Evolutionary conservation across 2,888 invertebrate genomes (phyloP).

Genomic region (Crossocerus cetratus): DNA sequence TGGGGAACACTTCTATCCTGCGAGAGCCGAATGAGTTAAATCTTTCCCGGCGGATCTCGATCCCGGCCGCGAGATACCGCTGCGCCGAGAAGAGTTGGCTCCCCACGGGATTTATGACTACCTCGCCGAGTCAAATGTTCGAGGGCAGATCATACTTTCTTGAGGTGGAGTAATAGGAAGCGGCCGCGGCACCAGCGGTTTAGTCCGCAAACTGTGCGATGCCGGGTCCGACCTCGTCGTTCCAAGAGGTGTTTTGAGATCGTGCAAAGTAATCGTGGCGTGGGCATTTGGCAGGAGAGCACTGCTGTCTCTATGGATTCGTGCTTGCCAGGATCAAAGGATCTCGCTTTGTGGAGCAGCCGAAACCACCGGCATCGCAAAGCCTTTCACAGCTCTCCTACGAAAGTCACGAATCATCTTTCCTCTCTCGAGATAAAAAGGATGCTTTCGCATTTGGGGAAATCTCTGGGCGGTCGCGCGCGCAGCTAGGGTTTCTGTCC

Average conservation of each 20-base stretch:
- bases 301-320: constrained; percentile 18
- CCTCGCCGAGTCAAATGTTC: not conserved
- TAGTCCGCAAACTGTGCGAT: not conserved
- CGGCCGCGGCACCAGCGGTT: not conserved
- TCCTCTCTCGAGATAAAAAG: constrained; percentile 1
- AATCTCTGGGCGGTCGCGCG: not conserved
- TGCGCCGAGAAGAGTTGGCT: not conserved
- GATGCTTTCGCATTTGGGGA: not conserved
- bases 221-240: not conserved
- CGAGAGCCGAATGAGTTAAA: not conserved
- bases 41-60: not conserved
- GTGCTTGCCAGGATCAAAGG: constrained; percentile 31
- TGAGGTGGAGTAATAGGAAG: not conserved
- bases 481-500: constrained; percentile 8
- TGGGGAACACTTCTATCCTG: not conserved
- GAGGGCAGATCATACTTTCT: not conserved
- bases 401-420: constrained; percentile 17
- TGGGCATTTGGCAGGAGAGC: constrained; percentile 14
- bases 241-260: not conserved
- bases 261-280: constrained; percentile 15
- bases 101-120: not conserved
- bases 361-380: constrained; percentile 4
- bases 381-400: not conserved
- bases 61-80: not conserved
- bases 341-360: constrained; percentile 11